A percentile compares a stretch with the other conserved stretches of the same genome.
These are phyloP conservation scores for Drosophila sp. DNA, from an alignment of 1,140 invertebrate species.

Conservation along the genomic window DNA sequence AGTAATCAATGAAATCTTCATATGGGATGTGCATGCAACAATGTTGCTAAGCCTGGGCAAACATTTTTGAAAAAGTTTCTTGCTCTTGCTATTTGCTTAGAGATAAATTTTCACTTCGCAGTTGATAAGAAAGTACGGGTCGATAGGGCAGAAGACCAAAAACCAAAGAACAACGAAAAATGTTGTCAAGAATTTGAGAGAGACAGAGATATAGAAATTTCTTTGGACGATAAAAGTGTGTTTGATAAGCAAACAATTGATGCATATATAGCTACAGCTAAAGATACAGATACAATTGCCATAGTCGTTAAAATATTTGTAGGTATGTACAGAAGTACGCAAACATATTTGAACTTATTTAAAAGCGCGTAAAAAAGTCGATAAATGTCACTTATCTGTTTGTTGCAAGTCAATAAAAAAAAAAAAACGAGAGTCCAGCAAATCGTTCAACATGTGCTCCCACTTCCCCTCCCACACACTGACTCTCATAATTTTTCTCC, in stretches of 20 bases:
- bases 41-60: conserved; percentile 74
- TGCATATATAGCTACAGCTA: conserved; percentile 49
- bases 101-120: conserved; percentile 63
- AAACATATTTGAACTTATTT: conserved; percentile 79
- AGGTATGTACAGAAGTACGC: conserved; percentile 49
- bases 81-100: conserved; percentile 53
- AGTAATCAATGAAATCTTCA: conserved; percentile 34
- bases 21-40: conserved; percentile 59
- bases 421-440: background rate
- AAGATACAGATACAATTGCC: conserved; percentile 43
- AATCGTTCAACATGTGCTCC: conserved; percentile 4
- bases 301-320: conserved; percentile 3
- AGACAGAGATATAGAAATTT: conserved; percentile 47
- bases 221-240: conserved; percentile 65
- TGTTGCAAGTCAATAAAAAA: conserved; percentile 54
- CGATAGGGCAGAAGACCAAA: conserved; percentile 60
- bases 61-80: conserved; percentile 68
- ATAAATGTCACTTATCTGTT: conserved; percentile 81
- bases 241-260: conserved; percentile 59
- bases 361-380: conserved; percentile 78
- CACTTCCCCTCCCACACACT: background rate
- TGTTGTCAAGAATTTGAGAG: conserved; percentile 53
- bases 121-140: conserved; percentile 55
- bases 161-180: conserved; percentile 30
- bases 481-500: background rate